Percentiles rank a stretch among this genome's conserved stretches.
phyloP scores from a whole-genome alignment of 2,113 vertebrate species.

The Carlito syrichta region DNA sequence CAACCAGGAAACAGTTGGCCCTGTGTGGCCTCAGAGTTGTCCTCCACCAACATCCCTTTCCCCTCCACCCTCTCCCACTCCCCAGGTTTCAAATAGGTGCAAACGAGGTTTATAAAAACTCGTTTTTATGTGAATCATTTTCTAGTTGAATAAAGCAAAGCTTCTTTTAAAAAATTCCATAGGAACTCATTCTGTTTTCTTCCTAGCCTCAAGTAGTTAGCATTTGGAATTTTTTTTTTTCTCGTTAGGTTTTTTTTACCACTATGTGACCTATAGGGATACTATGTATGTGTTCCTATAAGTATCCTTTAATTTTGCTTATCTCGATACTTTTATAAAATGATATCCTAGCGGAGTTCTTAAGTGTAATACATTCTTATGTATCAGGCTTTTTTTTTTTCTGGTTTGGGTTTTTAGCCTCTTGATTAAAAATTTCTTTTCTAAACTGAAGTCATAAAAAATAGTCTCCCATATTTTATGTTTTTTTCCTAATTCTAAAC shows the following conservation, averaged over 20 bases:
- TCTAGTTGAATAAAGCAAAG: slow-evolving; percentile 40
- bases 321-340: background rate
- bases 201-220: background rate
- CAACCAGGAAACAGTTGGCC: background rate
- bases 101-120: background rate
- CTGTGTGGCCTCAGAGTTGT: background rate
- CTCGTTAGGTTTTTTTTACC: no score
- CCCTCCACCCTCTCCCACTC: no score
- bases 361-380: background rate
- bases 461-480: background rate
- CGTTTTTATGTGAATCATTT: background rate
- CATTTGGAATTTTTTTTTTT: background rate
- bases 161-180: background rate
- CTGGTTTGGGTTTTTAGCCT: slow-evolving; percentile 1
- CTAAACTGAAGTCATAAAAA: background rate
- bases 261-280: background rate
- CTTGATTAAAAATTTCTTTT: background rate
- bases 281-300: background rate
- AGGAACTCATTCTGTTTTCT: background rate
- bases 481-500: slow-evolving; percentile 1
- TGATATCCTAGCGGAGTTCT: background rate
- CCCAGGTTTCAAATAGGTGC: slow-evolving; percentile 4
- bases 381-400: background rate
- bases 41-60: no score
- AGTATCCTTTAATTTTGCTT: background rate